These are phyloP conservation scores for Euclidia mi DNA, from an alignment of 2,888 invertebrate species.

Conservation along the genomic window DNA sequence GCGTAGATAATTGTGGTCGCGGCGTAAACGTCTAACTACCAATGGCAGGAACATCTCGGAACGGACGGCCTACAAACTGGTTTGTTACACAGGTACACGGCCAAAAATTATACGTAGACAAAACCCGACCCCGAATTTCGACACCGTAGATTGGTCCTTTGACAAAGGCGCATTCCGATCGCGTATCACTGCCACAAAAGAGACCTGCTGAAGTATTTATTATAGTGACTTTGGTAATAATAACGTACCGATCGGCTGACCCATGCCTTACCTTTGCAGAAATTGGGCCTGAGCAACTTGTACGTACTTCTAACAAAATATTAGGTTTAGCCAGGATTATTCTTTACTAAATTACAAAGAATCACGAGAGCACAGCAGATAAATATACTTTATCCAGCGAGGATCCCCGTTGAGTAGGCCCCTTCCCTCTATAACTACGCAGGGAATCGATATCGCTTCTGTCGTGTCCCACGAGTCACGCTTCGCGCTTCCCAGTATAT, in stretches of 20 bases:
- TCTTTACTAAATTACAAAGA: constrained; percentile 8
- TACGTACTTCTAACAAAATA: constrained; percentile 2
- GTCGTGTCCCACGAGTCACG: constrained; percentile 75
- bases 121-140: constrained; percentile 78
- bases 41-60: constrained; percentile 73
- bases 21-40: constrained; percentile 70
- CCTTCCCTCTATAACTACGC: constrained; percentile 51
- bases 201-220: constrained; percentile 59
- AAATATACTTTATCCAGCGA: constrained; percentile 23
- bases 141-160: constrained; percentile 74
- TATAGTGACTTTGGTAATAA: constrained; percentile 43
- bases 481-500: constrained; percentile 57
- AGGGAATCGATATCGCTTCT: constrained; percentile 70
- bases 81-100: constrained; percentile 85
- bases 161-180: constrained; percentile 82
- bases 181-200: constrained; percentile 65
- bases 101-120: constrained; percentile 86
- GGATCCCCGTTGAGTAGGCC: constrained; percentile 52
- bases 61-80: constrained; percentile 78
- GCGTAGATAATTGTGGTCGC: constrained; percentile 65
- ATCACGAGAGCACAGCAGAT: neutral
- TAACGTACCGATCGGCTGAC: constrained; percentile 26
- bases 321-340: neutral
- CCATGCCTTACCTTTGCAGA: constrained; percentile 30
- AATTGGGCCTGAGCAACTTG: constrained; percentile 15